Evolutionary conservation across 2,888 invertebrate genomes (phyloP).

Genomic region (Pachydiplax longipennis): DNA sequence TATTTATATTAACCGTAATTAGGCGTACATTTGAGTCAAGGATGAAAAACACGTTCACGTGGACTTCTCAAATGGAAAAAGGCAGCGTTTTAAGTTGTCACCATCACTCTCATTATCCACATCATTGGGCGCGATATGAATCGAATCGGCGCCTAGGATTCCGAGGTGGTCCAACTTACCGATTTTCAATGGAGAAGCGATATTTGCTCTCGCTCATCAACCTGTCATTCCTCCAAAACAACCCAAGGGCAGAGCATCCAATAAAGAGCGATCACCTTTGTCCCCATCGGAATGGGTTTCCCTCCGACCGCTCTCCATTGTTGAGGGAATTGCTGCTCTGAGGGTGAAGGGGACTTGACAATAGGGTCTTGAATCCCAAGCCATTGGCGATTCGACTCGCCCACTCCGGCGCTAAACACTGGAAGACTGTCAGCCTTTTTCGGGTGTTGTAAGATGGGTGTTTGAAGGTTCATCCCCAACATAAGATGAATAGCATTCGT

Average conservation of each 20-base stretch:
- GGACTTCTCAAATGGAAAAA: too few species aligned
- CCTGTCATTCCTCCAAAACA: background rate
- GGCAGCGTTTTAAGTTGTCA: background rate
- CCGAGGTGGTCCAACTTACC: background rate
- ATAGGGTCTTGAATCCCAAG: background rate
- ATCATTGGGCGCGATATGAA: background rate
- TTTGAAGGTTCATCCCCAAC: background rate
- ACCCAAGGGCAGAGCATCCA: background rate
- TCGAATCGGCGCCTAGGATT: background rate
- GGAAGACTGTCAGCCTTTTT: background rate
- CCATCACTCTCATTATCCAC: background rate
- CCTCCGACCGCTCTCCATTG: background rate
- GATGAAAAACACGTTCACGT: too few species aligned
- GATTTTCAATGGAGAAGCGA: background rate
- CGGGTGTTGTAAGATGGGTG: background rate
- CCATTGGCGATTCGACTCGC: conserved; percentile 14
- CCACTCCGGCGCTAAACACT: conserved; percentile 6
- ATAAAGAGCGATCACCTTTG: background rate
- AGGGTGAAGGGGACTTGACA: background rate
- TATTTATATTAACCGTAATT: too few species aligned
- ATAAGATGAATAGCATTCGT: background rate
- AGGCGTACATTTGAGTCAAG: too few species aligned
- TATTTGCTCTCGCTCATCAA: conserved; percentile 1
- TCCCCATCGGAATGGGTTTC: background rate
- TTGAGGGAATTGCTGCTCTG: background rate